Conservation (phyloP, 2,888 invertebrate species). For the Sylvicola cinctus region DNA sequence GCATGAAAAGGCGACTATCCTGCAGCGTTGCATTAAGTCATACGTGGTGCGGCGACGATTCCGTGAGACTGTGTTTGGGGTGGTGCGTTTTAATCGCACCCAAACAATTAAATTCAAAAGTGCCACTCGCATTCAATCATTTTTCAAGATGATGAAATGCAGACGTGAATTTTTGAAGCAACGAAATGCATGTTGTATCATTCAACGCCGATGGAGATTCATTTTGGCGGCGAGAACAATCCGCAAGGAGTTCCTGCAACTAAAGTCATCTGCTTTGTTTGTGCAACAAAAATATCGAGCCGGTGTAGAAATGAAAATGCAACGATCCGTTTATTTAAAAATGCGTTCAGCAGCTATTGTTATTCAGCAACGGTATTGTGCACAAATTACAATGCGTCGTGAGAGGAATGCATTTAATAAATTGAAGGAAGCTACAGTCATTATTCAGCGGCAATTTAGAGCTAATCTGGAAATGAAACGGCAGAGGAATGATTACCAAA, state of each 20-base stretch:
- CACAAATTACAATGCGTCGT: constrained; percentile 13
- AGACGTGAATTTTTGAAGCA: constrained; percentile 14
- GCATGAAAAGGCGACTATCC: constrained; percentile 10
- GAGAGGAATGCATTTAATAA: constrained; percentile 15
- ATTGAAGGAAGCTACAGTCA: constrained; percentile 12
- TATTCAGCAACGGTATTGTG: constrained; percentile 26
- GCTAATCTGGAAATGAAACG: constrained; percentile 9
- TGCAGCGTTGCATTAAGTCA: constrained; percentile 11
- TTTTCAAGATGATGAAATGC: constrained; percentile 17
- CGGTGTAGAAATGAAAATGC: constrained; percentile 11
- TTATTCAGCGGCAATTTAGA: constrained; percentile 23
- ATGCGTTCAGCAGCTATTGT: constrained; percentile 16
- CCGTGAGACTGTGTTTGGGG: constrained; percentile 15
- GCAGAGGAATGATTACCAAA: constrained; percentile 6
- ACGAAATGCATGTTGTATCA: constrained; percentile 14
- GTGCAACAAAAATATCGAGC: constrained; percentile 9
- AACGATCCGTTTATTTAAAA: constrained; percentile 14
- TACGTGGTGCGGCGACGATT: constrained; percentile 23
- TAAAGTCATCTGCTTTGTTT: constrained; percentile 1
- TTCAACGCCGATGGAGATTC: constrained; percentile 16
- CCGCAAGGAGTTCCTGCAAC: background rate
- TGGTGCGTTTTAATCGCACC: constrained; percentile 8
- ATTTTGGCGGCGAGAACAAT: background rate
- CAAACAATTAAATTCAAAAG: constrained; percentile 9
- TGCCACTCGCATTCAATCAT: constrained; percentile 17